Percentiles rank a stretch among this genome's conserved stretches.
phyloP scores from a whole-genome alignment of 1,140 invertebrate species.

The Tetragnatha versicolor region DNA sequence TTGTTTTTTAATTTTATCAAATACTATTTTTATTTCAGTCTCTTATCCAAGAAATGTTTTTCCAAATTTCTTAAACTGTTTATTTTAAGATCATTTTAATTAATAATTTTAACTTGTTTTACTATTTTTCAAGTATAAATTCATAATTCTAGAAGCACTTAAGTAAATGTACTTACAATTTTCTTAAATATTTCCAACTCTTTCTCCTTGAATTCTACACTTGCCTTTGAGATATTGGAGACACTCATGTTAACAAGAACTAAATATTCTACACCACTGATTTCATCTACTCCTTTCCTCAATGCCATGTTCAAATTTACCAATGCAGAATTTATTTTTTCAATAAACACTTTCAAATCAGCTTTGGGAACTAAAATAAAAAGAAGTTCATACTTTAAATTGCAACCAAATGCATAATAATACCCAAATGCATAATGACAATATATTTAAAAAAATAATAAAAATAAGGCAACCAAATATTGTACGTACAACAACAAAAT shows the following conservation, averaged over 20 bases:
- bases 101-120: not conserved
- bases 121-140: not conserved
- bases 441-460: no score
- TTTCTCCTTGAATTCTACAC: not conserved
- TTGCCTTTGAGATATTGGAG: constrained; percentile 7
- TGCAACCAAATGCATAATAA: no score
- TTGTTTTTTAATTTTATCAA: no score
- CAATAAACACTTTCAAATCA: constrained; percentile 20
- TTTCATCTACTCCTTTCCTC: constrained; percentile 22
- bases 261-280: constrained; percentile 20
- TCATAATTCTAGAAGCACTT: not conserved
- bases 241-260: constrained; percentile 19
- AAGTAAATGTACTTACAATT: constrained; percentile 26
- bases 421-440: no score
- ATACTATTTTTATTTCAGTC: not conserved
- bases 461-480: no score
- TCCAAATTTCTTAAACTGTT: not conserved
- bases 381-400: no score
- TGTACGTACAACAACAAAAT: no score
- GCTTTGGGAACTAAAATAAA: not conserved
- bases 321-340: constrained; percentile 18
- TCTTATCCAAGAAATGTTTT: not conserved
- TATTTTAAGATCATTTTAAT: not conserved
- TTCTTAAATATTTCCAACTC: constrained; percentile 40
- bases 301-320: constrained; percentile 12